phyloP scores from a whole-genome alignment of 2,888 invertebrate genomes.

The Hedya salicella region DNA sequence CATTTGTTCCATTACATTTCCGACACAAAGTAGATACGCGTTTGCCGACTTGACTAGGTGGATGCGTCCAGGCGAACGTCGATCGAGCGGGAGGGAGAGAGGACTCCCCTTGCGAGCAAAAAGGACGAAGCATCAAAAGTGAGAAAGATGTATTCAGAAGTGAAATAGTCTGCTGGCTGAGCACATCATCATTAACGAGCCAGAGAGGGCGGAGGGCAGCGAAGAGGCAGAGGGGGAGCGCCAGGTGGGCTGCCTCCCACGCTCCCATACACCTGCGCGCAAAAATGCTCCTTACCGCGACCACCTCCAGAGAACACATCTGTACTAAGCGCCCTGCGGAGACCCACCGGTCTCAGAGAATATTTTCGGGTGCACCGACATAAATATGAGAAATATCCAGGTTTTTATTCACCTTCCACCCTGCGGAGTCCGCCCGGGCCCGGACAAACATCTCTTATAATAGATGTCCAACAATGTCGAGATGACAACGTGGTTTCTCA shows the following conservation, averaged over 20 bases:
- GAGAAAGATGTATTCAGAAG: constrained; percentile 88
- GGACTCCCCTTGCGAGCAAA: constrained; percentile 57
- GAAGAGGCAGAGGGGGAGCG: constrained; percentile 85
- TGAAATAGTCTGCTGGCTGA: constrained; percentile 90
- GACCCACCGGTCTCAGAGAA: constrained; percentile 71
- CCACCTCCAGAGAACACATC: constrained; percentile 68
- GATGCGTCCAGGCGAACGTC: constrained; percentile 81
- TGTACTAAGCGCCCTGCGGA: constrained; percentile 57
- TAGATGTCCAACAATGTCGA: constrained; percentile 75
- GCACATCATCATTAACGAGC: constrained; percentile 92
- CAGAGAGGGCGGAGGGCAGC: constrained; percentile 86
- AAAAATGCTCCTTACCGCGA: constrained; percentile 74
- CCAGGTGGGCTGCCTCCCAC: constrained; percentile 86
- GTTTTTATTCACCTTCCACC: constrained; percentile 78
- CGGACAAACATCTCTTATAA: constrained; percentile 74
- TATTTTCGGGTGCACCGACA: constrained; percentile 82
- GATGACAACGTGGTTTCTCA: constrained; percentile 67
- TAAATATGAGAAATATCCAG: constrained; percentile 83
- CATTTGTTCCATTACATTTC: constrained; percentile 86
- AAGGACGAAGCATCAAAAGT: constrained; percentile 80
- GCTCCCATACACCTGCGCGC: constrained; percentile 75
- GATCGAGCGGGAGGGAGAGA: constrained; percentile 68
- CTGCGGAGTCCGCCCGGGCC: constrained; percentile 56
- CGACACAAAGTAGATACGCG: constrained; percentile 85
- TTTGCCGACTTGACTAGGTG: constrained; percentile 85